A percentile compares a stretch with the other conserved stretches of the same genome.
Conservation (phyloP, 2,113 vertebrate species). For the Cariama cristata region DNA sequence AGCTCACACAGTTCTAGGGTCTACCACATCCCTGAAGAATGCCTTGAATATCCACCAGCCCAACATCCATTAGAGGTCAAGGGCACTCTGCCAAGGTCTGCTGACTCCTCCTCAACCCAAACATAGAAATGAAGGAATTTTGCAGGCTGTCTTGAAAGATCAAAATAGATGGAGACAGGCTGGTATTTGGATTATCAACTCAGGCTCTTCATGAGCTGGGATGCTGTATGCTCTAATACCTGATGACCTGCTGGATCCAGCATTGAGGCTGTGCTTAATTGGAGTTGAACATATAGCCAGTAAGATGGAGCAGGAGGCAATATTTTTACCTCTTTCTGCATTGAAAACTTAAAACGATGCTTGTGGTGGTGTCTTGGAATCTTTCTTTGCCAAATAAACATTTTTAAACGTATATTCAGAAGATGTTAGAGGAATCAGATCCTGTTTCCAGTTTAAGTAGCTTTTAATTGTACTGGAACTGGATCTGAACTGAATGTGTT, state of each 20-base stretch:
- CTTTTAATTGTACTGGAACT: not conserved
- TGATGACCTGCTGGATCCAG: not conserved
- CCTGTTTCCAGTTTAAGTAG: not conserved
- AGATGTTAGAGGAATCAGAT: not conserved
- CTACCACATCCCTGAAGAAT: not conserved
- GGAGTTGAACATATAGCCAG: not conserved
- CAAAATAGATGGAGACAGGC: not conserved
- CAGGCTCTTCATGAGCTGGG: not conserved
- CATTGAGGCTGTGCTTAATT: not conserved
- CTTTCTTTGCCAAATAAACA: not conserved
- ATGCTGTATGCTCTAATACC: not conserved
- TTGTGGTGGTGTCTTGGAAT: not conserved
- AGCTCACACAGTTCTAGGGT: not conserved
- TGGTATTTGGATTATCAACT: not conserved
- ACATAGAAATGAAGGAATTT: not conserved
- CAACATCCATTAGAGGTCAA: not conserved
- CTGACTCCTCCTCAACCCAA: not conserved
- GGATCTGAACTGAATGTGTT: not conserved
- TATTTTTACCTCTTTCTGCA: not conserved
- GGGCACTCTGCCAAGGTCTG: not conserved
- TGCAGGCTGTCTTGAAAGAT: not conserved
- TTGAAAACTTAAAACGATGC: not conserved
- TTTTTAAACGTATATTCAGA: not conserved
- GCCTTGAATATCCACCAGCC: not conserved
- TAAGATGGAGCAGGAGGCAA: not conserved